Evolutionary conservation across 1,140 invertebrate species (phyloP).

Genomic region (Zaprionus vittiger): DNA sequence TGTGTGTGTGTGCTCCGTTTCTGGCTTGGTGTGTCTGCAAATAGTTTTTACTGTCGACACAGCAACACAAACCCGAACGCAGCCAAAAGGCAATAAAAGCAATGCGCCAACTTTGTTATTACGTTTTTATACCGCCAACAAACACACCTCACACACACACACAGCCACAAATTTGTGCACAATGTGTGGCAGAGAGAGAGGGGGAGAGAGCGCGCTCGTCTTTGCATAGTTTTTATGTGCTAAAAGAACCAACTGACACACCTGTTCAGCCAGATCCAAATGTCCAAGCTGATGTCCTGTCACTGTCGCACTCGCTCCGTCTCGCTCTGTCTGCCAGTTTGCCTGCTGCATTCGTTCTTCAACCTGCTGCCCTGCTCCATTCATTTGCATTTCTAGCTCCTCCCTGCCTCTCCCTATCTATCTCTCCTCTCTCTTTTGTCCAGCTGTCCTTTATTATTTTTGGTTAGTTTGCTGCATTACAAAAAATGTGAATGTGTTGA

Average conservation of each 20-base stretch:
- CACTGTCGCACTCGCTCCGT: not conserved
- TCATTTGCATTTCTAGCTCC: constrained; percentile 58
- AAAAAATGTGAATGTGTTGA: constrained; percentile 64
- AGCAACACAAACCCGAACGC: constrained; percentile 44
- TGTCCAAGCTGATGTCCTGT: constrained; percentile 4
- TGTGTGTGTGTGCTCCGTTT: not conserved
- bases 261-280: constrained; percentile 52
- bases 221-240: constrained; percentile 57
- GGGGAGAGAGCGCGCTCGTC: not conserved
- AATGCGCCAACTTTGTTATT: constrained; percentile 75
- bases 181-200: not conserved
- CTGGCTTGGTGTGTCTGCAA: constrained; percentile 29
- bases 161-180: not conserved
- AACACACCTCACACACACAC: constrained; percentile 9
- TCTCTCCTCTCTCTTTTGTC: not conserved
- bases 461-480: constrained; percentile 70
- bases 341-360: not conserved
- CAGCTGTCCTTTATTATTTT: constrained; percentile 61
- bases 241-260: constrained; percentile 56
- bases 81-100: constrained; percentile 74
- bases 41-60: constrained; percentile 67
- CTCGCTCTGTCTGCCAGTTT: not conserved
- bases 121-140: constrained; percentile 61
- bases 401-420: constrained; percentile 17
- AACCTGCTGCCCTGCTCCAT: constrained; percentile 20